phyloP scores from a whole-genome alignment of 2,113 vertebrate species.

The Puffinus mauretanicus region DNA sequence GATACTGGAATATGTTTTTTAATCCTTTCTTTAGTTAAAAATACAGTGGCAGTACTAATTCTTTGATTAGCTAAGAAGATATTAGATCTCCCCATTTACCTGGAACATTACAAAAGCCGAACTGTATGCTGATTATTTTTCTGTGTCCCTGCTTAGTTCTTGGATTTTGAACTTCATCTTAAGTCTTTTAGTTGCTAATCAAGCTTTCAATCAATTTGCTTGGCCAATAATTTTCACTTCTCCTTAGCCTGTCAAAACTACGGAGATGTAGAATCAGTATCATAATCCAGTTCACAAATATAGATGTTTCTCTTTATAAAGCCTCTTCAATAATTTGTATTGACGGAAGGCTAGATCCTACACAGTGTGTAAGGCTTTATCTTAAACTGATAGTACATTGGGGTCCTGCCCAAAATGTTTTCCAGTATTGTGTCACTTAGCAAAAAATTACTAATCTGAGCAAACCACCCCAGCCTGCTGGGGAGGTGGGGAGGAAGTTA shows the following conservation, averaged over 20 bases:
- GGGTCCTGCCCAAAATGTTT: slow-evolving; percentile 1
- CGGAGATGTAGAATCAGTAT: neutral
- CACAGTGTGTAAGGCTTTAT: neutral
- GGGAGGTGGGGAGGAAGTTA: neutral
- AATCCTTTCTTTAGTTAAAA: neutral
- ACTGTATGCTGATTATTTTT: neutral
- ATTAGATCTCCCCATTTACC: neutral
- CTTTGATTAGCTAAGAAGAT: neutral
- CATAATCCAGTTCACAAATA: neutral
- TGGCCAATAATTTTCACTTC: neutral
- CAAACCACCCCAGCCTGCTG: neutral
- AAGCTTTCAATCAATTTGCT: neutral
- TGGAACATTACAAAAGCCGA: neutral
- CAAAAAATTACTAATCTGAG: neutral
- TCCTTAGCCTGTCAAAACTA: neutral
- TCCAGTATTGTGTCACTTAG: neutral
- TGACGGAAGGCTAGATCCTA: neutral
- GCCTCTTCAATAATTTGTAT: neutral
- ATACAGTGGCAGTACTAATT: neutral
- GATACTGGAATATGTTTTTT: neutral
- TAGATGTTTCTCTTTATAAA: neutral
- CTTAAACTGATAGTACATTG: neutral
- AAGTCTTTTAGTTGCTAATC: neutral
- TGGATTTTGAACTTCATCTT: neutral
- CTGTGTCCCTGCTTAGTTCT: neutral